Conservation (phyloP, 1,140 invertebrate genomes). For the Reticulitermes speratus region DNA sequence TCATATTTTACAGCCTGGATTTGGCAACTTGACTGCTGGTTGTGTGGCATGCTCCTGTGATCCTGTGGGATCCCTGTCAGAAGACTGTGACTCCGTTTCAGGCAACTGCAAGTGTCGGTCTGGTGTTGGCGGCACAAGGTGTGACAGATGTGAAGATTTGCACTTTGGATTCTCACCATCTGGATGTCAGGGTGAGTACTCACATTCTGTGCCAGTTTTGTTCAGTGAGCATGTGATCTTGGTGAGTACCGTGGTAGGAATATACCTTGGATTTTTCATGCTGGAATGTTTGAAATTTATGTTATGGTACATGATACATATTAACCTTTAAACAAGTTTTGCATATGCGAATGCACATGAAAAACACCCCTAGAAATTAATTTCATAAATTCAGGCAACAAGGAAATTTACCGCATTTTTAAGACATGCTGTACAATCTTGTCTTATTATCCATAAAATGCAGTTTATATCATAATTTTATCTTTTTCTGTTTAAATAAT, state of each 20-base stretch:
- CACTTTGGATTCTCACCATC: conserved; percentile 80
- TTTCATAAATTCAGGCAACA: no score
- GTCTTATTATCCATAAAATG: no score
- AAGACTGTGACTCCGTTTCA: conserved; percentile 69
- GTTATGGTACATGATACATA: no score
- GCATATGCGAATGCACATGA: no score
- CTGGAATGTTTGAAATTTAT: no score
- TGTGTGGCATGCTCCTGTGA: conserved; percentile 76
- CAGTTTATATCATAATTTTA: no score
- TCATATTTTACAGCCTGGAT: conserved; percentile 42
- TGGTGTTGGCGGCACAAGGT: conserved; percentile 78
- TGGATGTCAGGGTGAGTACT: conserved; percentile 76
- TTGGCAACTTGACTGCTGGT: conserved; percentile 65
- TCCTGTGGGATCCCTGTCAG: conserved; percentile 65
- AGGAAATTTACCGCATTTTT: no score
- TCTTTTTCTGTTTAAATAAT: no score
- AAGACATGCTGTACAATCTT: no score
- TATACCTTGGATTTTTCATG: no score
- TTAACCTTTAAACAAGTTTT: no score
- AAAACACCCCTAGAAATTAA: no score
- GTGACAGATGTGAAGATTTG: conserved; percentile 74
- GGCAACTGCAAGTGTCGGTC: conserved; percentile 84
- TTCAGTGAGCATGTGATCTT: neutral
- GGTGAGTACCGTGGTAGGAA: neutral
- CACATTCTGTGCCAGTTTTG: neutral